Base-by-base conservation (phyloP, 2,888 invertebrate genomes). In the Agonopterix heracliana region DNA sequence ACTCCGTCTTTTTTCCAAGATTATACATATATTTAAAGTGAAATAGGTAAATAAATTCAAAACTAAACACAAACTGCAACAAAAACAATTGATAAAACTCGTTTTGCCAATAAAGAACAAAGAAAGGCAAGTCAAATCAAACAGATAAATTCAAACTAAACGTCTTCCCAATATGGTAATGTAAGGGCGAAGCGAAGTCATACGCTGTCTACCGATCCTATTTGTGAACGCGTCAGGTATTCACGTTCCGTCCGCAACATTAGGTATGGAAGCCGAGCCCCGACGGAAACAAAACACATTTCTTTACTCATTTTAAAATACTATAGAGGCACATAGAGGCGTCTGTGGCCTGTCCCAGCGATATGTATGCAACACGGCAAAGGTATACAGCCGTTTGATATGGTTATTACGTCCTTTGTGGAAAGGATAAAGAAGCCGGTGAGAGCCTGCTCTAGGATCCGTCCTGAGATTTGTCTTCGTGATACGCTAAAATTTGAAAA, bases 361-460 rank as follows among this genome's bases (percentile, higher is more conserved):
- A 82, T 87, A 84, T 83, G 87, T 87, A 87, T 88, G 87, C 87
- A 74, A 67, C 77, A 66, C 82, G 74, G 79, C 78, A 68, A 75
- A 83, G 80, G 86, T 84, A 86, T 81, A 82, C 79, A 26, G 78
- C 79, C 74, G 81, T 85, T 87, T 87, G 86, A 88, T 87, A 87
- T 88, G 88, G 87, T 86, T 87, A 87, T 88, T 84, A 88, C 82
- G 76, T 82, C 78, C 82, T 87, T 88, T 86, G 85, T 84, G 71
- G 75, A 63, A 65, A 73, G 73, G 73, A 83, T 81, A 82, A 81
- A 83, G 68, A 68, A 73, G 74, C 73, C 80, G 81, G 74, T 77
- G 72, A 68, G 73, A 79, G 71, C 68, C 67, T 61, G 52, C 71
- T 61, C 68, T 71, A 69, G 71, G 67, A 73, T 60, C 68, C 68